These are phyloP conservation scores for Ptychodera flava DNA, from an alignment of 35 echinoderm and acorn worm species.

Conservation along the genomic window DNA sequence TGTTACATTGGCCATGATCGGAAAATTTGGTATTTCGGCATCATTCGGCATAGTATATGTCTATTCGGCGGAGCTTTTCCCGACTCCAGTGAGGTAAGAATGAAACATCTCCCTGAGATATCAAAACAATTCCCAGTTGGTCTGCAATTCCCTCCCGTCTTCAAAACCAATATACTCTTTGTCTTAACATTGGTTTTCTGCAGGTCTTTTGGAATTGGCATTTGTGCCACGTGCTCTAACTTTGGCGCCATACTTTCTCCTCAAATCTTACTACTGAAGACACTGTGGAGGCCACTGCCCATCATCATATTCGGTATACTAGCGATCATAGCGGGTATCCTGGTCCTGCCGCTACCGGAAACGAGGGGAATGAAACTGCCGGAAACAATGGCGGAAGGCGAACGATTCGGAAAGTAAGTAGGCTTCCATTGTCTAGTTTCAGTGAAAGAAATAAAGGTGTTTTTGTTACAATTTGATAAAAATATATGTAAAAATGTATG, in stretches of 20 bases:
- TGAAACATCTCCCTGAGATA: neutral
- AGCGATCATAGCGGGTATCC: slow-evolving; percentile 13
- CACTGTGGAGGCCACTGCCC: slow-evolving; percentile 8
- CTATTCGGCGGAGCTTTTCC: slow-evolving; percentile 13
- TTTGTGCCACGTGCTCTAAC: slow-evolving; percentile 20
- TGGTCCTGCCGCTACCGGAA: slow-evolving; percentile 19
- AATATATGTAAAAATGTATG: too few species aligned
- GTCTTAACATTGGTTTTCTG: too few species aligned
- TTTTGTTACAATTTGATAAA: too few species aligned
- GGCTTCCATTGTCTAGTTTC: too few species aligned
- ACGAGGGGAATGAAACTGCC: slow-evolving; percentile 26
- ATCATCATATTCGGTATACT: slow-evolving; percentile 12
- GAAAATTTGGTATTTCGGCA: slow-evolving; percentile 27
- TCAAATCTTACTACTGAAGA: slow-evolving; percentile 2
- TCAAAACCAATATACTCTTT: too few species aligned
- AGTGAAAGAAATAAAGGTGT: too few species aligned
- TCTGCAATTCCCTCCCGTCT: neutral
- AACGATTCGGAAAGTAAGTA: slow-evolving; percentile 25
- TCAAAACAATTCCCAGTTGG: neutral
- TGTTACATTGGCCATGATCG: slow-evolving; percentile 17
- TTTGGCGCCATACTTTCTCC: slow-evolving; percentile 23
- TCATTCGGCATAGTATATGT: slow-evolving; percentile 24
- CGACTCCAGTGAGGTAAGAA: slow-evolving; percentile 9
- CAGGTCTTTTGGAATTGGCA: slow-evolving; percentile 14
- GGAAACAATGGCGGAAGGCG: slow-evolving; percentile 24